Evolutionary conservation across 2,113 vertebrate species (phyloP).

Genomic region (Bostrychus sinensis): DNA sequence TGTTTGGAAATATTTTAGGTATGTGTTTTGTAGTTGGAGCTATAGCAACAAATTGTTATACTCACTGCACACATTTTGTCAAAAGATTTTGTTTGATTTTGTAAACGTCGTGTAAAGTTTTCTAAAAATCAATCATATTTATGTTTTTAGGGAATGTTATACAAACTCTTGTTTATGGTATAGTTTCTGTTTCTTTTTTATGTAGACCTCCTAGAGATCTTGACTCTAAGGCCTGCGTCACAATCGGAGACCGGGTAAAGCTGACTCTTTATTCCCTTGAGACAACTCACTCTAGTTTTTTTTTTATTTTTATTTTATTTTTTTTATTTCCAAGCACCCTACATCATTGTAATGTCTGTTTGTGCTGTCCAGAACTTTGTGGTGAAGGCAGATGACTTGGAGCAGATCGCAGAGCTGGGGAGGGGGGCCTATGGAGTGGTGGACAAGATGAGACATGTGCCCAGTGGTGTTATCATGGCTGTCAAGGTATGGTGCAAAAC

Average conservation of each 20-base stretch:
- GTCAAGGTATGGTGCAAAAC: slow-evolving; percentile 87
- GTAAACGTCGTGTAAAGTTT: background rate
- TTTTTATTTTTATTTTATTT: too few relatives aligned
- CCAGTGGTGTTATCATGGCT: slow-evolving; percentile 96
- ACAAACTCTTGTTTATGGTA: too few relatives aligned
- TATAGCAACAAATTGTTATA: background rate
- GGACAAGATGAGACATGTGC: slow-evolving; percentile 96
- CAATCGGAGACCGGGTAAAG: slow-evolving; percentile 93
- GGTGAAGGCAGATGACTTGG: slow-evolving; percentile 98
- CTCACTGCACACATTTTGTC: too few relatives aligned
- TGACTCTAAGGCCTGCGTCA: slow-evolving; percentile 95
- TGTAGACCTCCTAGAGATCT: slow-evolving; percentile 93
- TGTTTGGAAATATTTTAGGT: background rate
- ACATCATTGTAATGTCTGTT: background rate
- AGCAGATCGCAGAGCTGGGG: slow-evolving; percentile 92
- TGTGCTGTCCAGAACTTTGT: slow-evolving; percentile 89
- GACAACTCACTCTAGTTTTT: background rate
- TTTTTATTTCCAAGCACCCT: background rate
- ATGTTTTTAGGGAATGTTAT: background rate
- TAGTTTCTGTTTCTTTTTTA: slow-evolving; percentile 11
- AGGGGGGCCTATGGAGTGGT: slow-evolving; percentile 97
- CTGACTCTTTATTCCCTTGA: background rate
- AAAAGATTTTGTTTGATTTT: too few relatives aligned
- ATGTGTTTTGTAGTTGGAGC: background rate
- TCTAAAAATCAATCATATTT: background rate